phyloP scores from a whole-genome alignment of 2,113 vertebrate genomes.

The Carettochelys insculpta region DNA sequence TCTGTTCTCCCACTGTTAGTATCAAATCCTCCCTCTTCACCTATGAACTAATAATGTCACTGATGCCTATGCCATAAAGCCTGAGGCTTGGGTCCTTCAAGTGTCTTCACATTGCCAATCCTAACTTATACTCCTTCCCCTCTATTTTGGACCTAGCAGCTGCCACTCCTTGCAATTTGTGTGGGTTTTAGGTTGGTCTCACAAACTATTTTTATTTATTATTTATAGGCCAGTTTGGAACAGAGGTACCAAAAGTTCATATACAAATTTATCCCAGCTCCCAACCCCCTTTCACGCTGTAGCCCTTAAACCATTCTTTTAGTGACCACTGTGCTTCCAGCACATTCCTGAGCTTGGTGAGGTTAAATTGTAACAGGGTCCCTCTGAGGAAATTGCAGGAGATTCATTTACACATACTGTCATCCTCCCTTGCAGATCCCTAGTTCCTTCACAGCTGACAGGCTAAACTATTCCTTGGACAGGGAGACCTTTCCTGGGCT shows the following conservation, averaged over 20 bases:
- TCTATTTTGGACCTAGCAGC: neutral
- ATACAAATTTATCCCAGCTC: accelerated
- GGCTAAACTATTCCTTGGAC: neutral
- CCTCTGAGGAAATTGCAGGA: neutral
- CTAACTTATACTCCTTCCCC: neutral
- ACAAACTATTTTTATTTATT: neutral
- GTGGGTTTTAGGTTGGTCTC: neutral
- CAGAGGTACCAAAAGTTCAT: accelerated
- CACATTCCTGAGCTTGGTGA: neutral
- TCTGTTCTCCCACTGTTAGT: neutral
- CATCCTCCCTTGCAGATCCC: neutral
- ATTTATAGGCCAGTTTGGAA: neutral
- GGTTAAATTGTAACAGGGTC: neutral
- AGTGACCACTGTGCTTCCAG: neutral
- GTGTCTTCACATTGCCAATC: too few relatives aligned
- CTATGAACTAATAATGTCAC: neutral
- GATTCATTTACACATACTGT: neutral
- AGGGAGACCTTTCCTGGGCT: neutral
- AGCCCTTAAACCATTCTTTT: neutral
- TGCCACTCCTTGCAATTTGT: neutral
- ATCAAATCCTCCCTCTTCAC: neutral
- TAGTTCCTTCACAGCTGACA: neutral
- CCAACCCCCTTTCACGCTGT: accelerated
- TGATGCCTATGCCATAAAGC: neutral
- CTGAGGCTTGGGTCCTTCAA: too few relatives aligned